Evolutionary conservation across 2,797 vertebrate genomes (phyloP).

Genomic region (Spinus olivaceus): DNA sequence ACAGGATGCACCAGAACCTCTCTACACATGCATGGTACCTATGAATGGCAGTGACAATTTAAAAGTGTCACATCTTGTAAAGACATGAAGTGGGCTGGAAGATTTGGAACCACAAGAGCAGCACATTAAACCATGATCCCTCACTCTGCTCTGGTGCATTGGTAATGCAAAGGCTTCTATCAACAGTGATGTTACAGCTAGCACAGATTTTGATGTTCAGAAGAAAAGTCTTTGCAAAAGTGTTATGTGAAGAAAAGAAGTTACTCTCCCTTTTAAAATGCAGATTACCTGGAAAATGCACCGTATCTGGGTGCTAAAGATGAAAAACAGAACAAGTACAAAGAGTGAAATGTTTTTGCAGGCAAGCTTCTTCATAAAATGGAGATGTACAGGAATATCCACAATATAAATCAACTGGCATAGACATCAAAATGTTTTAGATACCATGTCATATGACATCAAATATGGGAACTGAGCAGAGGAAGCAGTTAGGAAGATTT

Average conservation of each 20-base stretch:
- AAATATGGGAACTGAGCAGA: background rate
- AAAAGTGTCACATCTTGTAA: background rate
- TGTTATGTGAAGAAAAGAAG: background rate
- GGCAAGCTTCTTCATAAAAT: background rate
- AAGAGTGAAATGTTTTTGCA: background rate
- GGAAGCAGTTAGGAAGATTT: background rate
- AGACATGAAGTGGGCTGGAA: background rate
- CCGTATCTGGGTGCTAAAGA: rapidly evolving
- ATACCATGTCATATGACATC: background rate
- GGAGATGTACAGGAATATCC: background rate
- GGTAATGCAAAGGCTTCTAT: background rate
- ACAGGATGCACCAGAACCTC: background rate
- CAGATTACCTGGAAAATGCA: background rate
- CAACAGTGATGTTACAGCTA: background rate
- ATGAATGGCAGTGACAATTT: background rate
- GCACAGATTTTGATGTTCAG: background rate
- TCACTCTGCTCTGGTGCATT: background rate
- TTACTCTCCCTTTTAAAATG: background rate
- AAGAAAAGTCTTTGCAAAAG: background rate
- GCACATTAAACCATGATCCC: background rate
- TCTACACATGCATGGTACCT: background rate
- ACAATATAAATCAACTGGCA: background rate
- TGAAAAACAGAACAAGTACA: background rate
- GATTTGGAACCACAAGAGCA: background rate
- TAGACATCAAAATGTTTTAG: background rate